Evolutionary conservation across 1,140 invertebrate species (phyloP).

Genomic region (Goniozus legneri): DNA sequence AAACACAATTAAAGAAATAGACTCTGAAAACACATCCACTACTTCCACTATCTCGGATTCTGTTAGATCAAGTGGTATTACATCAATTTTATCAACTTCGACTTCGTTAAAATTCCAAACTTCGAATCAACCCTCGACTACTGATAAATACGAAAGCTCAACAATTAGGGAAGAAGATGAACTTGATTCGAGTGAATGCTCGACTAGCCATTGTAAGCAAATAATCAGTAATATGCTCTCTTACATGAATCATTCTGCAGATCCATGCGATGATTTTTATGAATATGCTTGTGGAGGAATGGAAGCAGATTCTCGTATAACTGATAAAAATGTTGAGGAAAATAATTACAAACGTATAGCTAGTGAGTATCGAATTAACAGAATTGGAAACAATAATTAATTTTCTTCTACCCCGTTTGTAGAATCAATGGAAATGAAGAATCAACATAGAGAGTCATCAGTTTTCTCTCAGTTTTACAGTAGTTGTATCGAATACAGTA

Average conservation of each 20-base stretch:
- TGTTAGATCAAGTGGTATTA: no score
- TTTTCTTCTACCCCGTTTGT: slow-evolving; percentile 14
- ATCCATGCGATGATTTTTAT: slow-evolving; percentile 69
- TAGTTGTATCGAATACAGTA: slow-evolving; percentile 27
- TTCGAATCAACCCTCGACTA: no score
- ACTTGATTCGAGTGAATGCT: background rate
- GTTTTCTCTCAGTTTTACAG: slow-evolving; percentile 22
- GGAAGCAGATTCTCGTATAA: slow-evolving; percentile 22
- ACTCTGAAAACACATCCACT: no score
- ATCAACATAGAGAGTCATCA: slow-evolving; percentile 4
- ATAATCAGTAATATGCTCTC: slow-evolving; percentile 43
- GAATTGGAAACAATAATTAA: background rate
- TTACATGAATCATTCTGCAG: slow-evolving; percentile 53
- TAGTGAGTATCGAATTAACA: slow-evolving; percentile 13
- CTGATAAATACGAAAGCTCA: background rate
- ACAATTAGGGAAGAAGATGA: slow-evolving; percentile 7
- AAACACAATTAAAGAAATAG: no score
- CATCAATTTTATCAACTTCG: no score
- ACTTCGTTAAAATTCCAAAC: no score
- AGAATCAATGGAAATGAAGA: slow-evolving; percentile 26
- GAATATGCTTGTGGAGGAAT: slow-evolving; percentile 58
- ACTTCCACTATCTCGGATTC: no score
- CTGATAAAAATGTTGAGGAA: slow-evolving; percentile 16
- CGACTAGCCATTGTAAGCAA: slow-evolving; percentile 31
- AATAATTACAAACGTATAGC: slow-evolving; percentile 20